Percentiles rank a stretch among this genome's conserved stretches.
phyloP scores from a whole-genome alignment of 2,888 invertebrate genomes.

The Drymonia ruficornis region DNA sequence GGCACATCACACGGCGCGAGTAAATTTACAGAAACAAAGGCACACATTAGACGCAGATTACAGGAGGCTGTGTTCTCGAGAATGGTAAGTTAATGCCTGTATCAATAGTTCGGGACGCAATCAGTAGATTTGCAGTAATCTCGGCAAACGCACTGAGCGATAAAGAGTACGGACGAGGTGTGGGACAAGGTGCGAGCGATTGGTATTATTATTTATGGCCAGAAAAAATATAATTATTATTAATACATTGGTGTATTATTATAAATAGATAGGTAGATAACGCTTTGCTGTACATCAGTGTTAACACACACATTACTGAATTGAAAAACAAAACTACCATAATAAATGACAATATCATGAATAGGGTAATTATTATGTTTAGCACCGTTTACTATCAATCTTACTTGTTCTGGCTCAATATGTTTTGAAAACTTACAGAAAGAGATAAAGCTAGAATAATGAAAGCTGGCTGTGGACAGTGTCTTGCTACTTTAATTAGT shows the following conservation, averaged over 20 bases:
- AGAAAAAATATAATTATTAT: not conserved
- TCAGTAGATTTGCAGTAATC: conserved; percentile 75
- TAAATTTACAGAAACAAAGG: conserved; percentile 67
- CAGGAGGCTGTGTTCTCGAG: conserved; percentile 40
- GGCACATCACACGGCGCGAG: conserved; percentile 37
- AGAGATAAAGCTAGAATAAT: not conserved
- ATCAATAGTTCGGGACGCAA: conserved; percentile 65
- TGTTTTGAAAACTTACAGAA: not conserved
- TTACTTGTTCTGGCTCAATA: no score
- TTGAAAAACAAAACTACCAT: no score
- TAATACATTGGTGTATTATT: no score
- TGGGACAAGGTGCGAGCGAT: conserved; percentile 36
- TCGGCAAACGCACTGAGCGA: conserved; percentile 60
- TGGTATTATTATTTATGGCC: not conserved
- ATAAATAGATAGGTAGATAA: no score
- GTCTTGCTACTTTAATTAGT: no score
- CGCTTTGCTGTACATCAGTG: no score
- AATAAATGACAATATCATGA: no score
- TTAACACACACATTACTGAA: no score
- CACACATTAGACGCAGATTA: conserved; percentile 65
- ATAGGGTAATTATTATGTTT: no score
- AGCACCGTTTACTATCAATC: no score
- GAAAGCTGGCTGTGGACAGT: no score
- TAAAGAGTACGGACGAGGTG: conserved; percentile 46
- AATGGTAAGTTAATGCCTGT: conserved; percentile 54